These are phyloP conservation scores for Chamaea fasciata DNA, from an alignment of 2,113 vertebrate genomes.

Conservation along the genomic window DNA sequence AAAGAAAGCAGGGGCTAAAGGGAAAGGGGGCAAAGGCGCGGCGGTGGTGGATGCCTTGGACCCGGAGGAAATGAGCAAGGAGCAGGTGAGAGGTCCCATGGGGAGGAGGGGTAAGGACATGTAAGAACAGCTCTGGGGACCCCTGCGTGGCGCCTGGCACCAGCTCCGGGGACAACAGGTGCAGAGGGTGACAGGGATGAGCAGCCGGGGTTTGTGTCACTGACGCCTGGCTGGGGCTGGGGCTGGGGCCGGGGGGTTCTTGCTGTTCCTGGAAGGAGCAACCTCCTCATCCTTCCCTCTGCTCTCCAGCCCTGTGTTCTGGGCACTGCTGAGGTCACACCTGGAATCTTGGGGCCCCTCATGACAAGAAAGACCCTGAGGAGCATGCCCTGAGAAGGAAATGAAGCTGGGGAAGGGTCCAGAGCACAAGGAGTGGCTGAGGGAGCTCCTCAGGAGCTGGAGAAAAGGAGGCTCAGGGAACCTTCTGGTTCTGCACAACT, in stretches of 20 bases:
- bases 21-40: slow-evolving; percentile 56
- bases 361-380: accelerated
- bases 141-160: background rate
- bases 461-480: background rate
- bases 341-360: background rate
- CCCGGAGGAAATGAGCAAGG: slow-evolving; percentile 82
- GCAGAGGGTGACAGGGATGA: background rate
- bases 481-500: accelerated
- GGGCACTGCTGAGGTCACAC: background rate
- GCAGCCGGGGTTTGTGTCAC: background rate
- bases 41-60: slow-evolving; percentile 74
- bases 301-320: background rate
- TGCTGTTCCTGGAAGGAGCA: background rate
- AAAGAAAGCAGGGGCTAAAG: slow-evolving; percentile 66
- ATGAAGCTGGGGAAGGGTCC: background rate
- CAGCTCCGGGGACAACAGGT: background rate
- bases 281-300: background rate
- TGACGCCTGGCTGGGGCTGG: background rate
- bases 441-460: background rate
- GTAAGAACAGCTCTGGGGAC: accelerated
- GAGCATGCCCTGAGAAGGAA: accelerated
- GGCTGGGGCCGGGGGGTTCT: background rate
- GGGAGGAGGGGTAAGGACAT: background rate
- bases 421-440: accelerated
- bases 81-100: slow-evolving; percentile 77